Conservation (phyloP, 2,797 vertebrate species). For the Myotis pilosus region DNA sequence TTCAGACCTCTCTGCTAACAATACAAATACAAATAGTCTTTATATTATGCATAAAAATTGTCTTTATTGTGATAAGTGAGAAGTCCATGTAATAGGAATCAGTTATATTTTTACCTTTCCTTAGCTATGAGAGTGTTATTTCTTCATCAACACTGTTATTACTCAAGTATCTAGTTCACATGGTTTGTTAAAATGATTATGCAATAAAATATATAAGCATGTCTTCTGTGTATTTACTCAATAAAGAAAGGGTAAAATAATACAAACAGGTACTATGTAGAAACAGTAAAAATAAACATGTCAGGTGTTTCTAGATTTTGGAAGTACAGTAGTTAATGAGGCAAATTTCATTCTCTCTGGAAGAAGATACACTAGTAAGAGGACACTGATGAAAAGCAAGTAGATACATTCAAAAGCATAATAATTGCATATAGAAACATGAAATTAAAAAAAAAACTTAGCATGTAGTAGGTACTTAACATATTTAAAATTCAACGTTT, state of each 20-base stretch:
- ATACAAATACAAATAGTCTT: background rate
- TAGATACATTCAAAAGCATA: background rate
- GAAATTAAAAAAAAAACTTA: background rate
- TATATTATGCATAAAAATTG: background rate
- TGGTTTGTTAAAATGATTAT: background rate
- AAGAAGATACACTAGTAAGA: background rate
- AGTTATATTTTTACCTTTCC: background rate
- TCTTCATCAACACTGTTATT: background rate
- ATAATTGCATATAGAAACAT: background rate
- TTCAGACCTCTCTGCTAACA: background rate
- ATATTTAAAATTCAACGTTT: conserved; percentile 1
- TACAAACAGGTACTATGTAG: background rate
- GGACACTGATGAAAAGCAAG: background rate
- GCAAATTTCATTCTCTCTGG: background rate
- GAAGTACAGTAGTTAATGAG: background rate
- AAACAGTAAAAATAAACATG: background rate
- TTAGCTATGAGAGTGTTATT: background rate
- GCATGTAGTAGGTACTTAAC: background rate
- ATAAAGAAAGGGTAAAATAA: conserved; percentile 7
- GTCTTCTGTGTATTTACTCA: background rate
- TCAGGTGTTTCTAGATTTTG: background rate
- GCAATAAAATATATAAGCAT: background rate
- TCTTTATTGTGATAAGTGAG: background rate
- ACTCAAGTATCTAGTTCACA: background rate
- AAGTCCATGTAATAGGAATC: background rate